Evolutionary conservation across 2,113 vertebrate species (phyloP).

Genomic region (Chaenogobius annularis): DNA sequence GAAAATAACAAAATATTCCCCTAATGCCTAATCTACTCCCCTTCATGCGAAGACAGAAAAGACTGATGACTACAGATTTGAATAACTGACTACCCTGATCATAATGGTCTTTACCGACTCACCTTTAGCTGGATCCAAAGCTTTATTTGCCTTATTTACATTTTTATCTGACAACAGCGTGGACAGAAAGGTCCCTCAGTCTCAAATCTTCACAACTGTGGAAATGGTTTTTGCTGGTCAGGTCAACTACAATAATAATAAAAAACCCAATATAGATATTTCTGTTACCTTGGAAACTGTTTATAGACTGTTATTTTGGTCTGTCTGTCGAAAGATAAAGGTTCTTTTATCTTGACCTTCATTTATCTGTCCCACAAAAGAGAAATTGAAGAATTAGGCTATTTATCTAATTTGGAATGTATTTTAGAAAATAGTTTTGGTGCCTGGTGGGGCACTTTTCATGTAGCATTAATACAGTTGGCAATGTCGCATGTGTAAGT

Average conservation of each 20-base stretch:
- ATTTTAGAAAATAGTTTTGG: no score
- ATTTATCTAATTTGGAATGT: no score
- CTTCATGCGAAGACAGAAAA: not conserved
- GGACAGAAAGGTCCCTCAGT: constrained; percentile 42
- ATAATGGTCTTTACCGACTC: not conserved
- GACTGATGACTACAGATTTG: no score
- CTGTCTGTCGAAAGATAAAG: not conserved
- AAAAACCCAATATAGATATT: constrained; percentile 18
- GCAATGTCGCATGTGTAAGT: not conserved
- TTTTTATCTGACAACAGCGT: constrained; percentile 18
- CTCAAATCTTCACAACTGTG: constrained; percentile 36
- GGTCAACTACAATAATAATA: constrained; percentile 33
- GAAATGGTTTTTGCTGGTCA: constrained; percentile 34
- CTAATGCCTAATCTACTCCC: not conserved
- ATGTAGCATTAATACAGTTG: not conserved
- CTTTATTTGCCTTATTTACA: constrained; percentile 27
- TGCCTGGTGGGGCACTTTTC: not conserved
- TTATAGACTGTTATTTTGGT: constrained; percentile 15
- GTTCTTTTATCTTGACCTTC: no score
- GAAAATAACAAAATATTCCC: not conserved
- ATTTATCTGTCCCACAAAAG: not conserved
- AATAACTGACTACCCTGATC: not conserved
- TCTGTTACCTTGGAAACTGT: constrained; percentile 50
- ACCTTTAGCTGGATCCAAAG: constrained; percentile 17
- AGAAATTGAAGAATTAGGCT: not conserved